Base-by-base conservation (phyloP, 2,113 vertebrate genomes). In the Spea multiplicata region DNA sequence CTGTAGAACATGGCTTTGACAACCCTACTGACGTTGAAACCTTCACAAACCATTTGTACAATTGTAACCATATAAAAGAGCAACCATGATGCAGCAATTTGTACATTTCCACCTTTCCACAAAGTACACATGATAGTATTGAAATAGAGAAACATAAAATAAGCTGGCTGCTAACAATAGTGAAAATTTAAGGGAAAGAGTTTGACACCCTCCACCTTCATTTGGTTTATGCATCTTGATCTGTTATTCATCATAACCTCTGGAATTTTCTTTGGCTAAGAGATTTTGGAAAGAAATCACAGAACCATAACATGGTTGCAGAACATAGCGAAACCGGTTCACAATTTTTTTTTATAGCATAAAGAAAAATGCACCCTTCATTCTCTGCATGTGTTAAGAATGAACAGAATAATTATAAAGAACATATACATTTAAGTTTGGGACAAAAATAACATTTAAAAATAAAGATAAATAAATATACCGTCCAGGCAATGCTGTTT, bases 221-320 rank as follows among this genome's bases (percentile, higher is more conserved):
- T 80, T 72, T 73, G 71, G 77, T 80, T 73, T 72, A 47, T 62
- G 71, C 59, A 52, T 10, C 17, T 44, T 78, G 47, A 16, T 66
- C 61, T 49, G 44, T 66, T 17, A 48, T 71, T 90, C 91, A 89
- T 91, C 87, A 90, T 90, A 90, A 92, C 80, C 87, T 91, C 82
- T 85, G 84, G 82, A 85, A 86, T 93, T 92, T 96, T 98, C 95
- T 98, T 98, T 98, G 96, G 96, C 94, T 96, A 95, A 93, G 91
- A 94, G 93, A 89, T 93, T 96, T 97, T 92, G 94, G 92, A 95
- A 93, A 96, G 88, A 93, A 90, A 91, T 93, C 90, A 93, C 82
- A 88, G 89, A 89, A 94, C 81, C 70, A 80, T 85, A 87, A 87
- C 79, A 88, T 4, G 82, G 85, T 85, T 82, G 83, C 81, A 84